Percentiles rank a stretch among this genome's conserved stretches.
Conservation (phyloP, 2,113 vertebrate species). For the Tangachromis dhanisi region DNA sequence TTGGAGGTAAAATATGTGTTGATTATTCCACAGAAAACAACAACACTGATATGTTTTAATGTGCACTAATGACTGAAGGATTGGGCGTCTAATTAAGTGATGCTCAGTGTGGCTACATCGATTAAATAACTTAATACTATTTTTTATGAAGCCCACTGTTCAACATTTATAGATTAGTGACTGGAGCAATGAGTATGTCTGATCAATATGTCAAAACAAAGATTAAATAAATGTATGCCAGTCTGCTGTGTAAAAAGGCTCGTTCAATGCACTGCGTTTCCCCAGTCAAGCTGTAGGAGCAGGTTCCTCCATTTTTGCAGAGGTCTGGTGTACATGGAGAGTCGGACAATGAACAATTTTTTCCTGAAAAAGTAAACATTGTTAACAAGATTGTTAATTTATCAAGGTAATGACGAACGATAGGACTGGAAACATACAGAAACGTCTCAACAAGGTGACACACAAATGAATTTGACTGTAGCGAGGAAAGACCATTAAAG, state of each 20-base stretch:
- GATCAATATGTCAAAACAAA: neutral
- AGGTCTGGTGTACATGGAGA: conserved; percentile 60
- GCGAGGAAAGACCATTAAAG: neutral
- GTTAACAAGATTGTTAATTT: neutral
- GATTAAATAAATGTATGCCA: neutral
- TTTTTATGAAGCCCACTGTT: neutral
- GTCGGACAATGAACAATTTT: conserved; percentile 72
- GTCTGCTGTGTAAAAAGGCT: neutral
- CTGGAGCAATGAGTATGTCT: neutral
- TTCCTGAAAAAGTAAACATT: conserved; percentile 66
- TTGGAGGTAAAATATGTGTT: neutral
- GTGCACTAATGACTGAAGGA: neutral
- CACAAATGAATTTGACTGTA: neutral
- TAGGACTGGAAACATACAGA: neutral
- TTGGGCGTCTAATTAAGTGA: neutral
- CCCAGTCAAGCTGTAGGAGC: conserved; percentile 38
- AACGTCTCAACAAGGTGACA: neutral
- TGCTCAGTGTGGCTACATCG: neutral
- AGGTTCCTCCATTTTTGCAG: conserved; percentile 73
- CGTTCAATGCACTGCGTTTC: conserved; percentile 44
- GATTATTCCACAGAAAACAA: conserved; percentile 3
- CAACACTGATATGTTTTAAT: neutral
- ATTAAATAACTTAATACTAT: neutral
- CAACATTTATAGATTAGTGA: neutral
- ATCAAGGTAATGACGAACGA: neutral